Evolutionary conservation across 2,113 vertebrate genomes (phyloP), one percentile per base, ranked within the genome.

Genomic region (Cavia aperea): DNA sequence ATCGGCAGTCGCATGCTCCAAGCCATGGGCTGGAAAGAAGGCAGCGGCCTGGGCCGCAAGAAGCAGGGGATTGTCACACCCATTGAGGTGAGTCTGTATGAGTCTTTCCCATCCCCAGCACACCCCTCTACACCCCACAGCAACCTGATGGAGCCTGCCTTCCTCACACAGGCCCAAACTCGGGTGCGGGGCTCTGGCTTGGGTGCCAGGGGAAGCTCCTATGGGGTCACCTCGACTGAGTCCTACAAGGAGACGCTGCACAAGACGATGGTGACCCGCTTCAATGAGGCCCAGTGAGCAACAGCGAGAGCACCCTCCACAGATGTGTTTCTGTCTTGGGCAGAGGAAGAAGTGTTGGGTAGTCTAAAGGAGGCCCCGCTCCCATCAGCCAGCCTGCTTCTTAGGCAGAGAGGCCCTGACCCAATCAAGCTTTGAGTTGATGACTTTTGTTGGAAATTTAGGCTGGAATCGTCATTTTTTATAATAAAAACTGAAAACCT

Each of bases 21-120:
- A 84, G 97, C 97, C 49, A 97, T 97, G 97, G 97, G 97, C 93
- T 97, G 97, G 97, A 97, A 97, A 95, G 97, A 97, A 26, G 97
- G 97, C 91, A 97, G 96, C 6, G 97, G 97, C 39, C 68, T 97
- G 81, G 97, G 97, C n/a, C 96, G 96, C 29, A 97, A 97, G 83
- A 97, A 97, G 43, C 96, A 97, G 33, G 97, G 97, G 62, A 97
- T 97, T 24, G 92, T 97, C 73, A 95, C 96, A 0, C 97, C 97
- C 81, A 97, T 97, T 39, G 96, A 97, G 96, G 97, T 97, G 82
- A 94, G 95, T 87, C 8, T 94, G 43, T n/a, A 1, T 66, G 21
- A 72, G 31, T 56, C 58, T 21, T 1, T 90, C 81, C 46, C 54
- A 15, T 1, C 60, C 19, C 60, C n/a, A 68, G 33, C 21, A 33